These are phyloP conservation scores for Bombus huntii DNA, from an alignment of 1,140 invertebrate genomes.

Conservation along the genomic window DNA sequence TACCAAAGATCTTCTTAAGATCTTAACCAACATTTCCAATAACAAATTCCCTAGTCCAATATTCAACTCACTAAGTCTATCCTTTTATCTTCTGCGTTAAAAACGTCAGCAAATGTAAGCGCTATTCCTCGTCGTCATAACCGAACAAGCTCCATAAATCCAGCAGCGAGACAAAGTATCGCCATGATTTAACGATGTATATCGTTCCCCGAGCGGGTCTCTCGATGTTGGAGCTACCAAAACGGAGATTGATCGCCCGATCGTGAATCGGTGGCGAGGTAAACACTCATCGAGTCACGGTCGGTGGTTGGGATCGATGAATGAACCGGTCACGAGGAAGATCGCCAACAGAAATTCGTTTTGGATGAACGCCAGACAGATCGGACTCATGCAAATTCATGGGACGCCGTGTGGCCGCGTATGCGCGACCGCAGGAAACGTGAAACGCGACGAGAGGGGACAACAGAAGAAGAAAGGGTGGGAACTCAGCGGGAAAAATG, in stretches of 20 bases:
- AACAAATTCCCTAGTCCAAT: background rate
- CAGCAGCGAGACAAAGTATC: background rate
- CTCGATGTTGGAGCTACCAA: background rate
- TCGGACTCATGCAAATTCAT: conserved; percentile 69
- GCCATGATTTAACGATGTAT: background rate
- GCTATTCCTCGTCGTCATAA: background rate
- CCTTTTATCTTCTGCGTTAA: no score
- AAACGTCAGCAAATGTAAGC: background rate
- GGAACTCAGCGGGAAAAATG: background rate
- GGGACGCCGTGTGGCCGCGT: conserved; percentile 31
- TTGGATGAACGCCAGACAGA: conserved; percentile 57
- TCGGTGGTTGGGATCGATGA: conserved; percentile 50
- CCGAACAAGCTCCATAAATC: background rate
- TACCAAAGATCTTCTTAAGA: no score
- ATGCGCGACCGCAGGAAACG: conserved; percentile 27
- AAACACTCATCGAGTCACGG: conserved; percentile 11
- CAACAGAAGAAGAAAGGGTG: background rate
- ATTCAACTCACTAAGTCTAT: background rate
- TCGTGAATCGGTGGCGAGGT: background rate
- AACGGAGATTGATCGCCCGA: background rate
- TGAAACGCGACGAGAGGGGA: conserved; percentile 4
- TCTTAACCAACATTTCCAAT: background rate
- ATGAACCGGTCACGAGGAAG: conserved; percentile 45
- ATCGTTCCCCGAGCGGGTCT: background rate
- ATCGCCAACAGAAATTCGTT: conserved; percentile 63